Base-by-base conservation (phyloP, 1,140 invertebrate species). In the Zaprionus taronus region DNA sequence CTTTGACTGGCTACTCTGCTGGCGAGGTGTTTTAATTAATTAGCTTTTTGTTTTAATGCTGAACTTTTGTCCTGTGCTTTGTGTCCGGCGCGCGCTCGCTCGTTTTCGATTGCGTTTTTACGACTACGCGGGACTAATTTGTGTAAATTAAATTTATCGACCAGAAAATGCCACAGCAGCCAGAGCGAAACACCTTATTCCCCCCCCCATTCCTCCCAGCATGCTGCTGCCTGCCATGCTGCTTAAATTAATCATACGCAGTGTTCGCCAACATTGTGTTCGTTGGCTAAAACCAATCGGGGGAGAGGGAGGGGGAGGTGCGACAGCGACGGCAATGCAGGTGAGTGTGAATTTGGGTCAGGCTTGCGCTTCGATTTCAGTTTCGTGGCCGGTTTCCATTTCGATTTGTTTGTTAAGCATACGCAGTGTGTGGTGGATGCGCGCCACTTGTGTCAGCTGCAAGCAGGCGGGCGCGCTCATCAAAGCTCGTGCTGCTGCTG, bases 131-230 rank as follows among this genome's bases (percentile, higher is more conserved):
- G 81, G 84, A 89, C 85, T 89, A 89, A 89, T 89, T 89, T 89
- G 84, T 89, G 84, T 89, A 89, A 89, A 89, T 89, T 89, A 89
- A 90, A 89, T 89, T 89, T 90, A 89, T 89, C 84, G 84, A 89
- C 84, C 84, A 90, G 84, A 90, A 89, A 89, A 89, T 85, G 79
- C 69, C 81, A 69, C 75, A 89, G 76, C 84, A 87, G 83, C 83
- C 83, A 73, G 55, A 55, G 72, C 53, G 28, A 56, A 62, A 24
- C 58, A 49, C 49, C 70, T 49, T 17, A 34, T 41, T 53, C 55
- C 51, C 58, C 55, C 51, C 24, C 24, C 72, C 17, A 44, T 64
- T 22, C 26, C 41, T 38, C 34, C 7, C 36, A 20, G n/a, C 36
- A 4, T n/a, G 15, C 38, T 53, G 9, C 6, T 51, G 20, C 41